Percentiles rank a stretch among this genome's conserved stretches.
These are phyloP conservation scores for Melinopterus prodromus DNA, from an alignment of 2,888 invertebrate species.

Conservation along the genomic window DNA sequence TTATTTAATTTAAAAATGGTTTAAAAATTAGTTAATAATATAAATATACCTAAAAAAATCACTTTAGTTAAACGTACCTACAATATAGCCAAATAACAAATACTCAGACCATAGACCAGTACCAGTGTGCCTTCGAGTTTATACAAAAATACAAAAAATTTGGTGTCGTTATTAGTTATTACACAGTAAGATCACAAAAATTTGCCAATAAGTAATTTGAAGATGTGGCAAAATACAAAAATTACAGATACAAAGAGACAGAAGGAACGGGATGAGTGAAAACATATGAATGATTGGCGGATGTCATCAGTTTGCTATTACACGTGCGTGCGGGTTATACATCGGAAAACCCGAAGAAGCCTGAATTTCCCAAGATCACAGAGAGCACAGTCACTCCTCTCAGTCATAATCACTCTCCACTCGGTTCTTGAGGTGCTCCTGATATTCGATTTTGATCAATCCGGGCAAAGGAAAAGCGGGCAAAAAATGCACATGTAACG, in stretches of 20 bases:
- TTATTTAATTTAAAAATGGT: no score
- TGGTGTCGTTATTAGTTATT: neutral
- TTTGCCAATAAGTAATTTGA: no score
- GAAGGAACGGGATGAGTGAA: neutral
- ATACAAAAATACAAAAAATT: neutral
- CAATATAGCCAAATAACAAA: no score
- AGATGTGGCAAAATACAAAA: neutral
- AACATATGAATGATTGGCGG: constrained; percentile 25
- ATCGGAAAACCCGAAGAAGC: constrained; percentile 25
- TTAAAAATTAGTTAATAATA: no score
- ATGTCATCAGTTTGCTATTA: constrained; percentile 57
- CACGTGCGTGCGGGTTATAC: constrained; percentile 47
- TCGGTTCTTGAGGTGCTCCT: constrained; percentile 68
- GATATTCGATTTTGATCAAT: constrained; percentile 42
- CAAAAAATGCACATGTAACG: constrained; percentile 60
- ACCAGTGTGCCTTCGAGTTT: constrained; percentile 21
- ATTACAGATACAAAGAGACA: neutral
- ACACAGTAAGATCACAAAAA: neutral
- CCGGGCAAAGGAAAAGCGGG: constrained; percentile 45
- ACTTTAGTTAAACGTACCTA: no score
- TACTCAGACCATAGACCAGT: neutral
- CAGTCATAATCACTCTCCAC: constrained; percentile 71
- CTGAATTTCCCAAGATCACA: constrained; percentile 46
- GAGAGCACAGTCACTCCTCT: constrained; percentile 45
- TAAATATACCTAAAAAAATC: no score